phyloP scores from a whole-genome alignment of 1,140 invertebrate genomes.

The Dufourea novaeangliae region DNA sequence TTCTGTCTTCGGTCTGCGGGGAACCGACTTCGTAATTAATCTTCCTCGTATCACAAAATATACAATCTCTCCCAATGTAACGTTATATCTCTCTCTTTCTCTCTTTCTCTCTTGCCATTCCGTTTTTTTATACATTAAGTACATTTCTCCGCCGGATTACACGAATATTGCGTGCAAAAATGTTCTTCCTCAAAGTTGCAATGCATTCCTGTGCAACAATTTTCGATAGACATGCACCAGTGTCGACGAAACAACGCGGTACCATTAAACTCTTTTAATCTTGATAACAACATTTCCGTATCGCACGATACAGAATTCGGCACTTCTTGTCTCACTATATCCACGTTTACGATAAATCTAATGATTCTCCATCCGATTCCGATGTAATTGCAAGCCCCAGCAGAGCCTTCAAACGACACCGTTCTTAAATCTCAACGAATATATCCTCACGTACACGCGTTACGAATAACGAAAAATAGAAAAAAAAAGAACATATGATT shows the following conservation, averaged over 20 bases:
- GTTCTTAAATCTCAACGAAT: constrained; percentile 22
- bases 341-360: background rate
- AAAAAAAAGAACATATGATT: constrained; percentile 41
- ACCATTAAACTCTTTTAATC: constrained; percentile 39
- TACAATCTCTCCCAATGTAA: constrained; percentile 69
- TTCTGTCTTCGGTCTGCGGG: constrained; percentile 11
- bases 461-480: constrained; percentile 45
- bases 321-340: constrained; percentile 33
- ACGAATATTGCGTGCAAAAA: constrained; percentile 25
- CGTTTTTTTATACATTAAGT: constrained; percentile 67
- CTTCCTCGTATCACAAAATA: constrained; percentile 75
- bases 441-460: constrained; percentile 23
- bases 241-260: constrained; percentile 29
- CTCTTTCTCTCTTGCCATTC: constrained; percentile 25
- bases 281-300: constrained; percentile 35
- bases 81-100: constrained; percentile 55
- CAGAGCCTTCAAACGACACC: constrained; percentile 13
- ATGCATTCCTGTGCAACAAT: constrained; percentile 18
- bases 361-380: background rate
- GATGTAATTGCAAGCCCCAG: constrained; percentile 33
- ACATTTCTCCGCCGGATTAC: constrained; percentile 53
- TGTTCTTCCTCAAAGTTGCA: constrained; percentile 52
- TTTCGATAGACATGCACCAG: constrained; percentile 40
- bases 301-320: constrained; percentile 36
- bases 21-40: constrained; percentile 31